A percentile compares a stretch with the other conserved stretches of the same genome.
phyloP scores from a whole-genome alignment of 2,888 invertebrate genomes.

The Stenodera caucasica region DNA sequence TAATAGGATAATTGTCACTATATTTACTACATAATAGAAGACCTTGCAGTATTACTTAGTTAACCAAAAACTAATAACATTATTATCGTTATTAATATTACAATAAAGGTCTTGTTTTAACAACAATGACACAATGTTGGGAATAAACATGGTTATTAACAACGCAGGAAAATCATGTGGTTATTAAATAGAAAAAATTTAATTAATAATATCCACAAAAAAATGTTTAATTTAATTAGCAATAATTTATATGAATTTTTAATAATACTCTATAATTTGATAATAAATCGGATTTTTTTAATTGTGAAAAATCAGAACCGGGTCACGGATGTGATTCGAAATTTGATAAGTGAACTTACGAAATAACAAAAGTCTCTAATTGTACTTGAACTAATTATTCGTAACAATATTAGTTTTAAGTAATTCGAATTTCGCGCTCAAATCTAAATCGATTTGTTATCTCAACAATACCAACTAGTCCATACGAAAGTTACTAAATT shows the following conservation, averaged over 20 bases:
- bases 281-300: too few relatives aligned
- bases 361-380: background rate
- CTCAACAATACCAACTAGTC: background rate
- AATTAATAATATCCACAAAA: background rate
- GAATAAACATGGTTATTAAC: background rate
- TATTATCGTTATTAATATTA: background rate
- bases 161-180: background rate
- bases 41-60: constrained; percentile 24
- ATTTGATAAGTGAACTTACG: background rate
- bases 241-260: background rate
- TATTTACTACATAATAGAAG: constrained; percentile 25
- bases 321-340: background rate
- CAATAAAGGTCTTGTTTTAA: background rate
- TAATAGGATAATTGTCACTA: constrained; percentile 3
- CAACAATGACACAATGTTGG: constrained; percentile 8
- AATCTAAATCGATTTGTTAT: background rate
- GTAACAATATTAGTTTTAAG: background rate
- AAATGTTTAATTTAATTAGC: background rate
- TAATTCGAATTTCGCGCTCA: background rate
- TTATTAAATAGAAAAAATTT: too few relatives aligned
- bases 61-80: constrained; percentile 15
- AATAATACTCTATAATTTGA: background rate
- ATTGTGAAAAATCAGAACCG: too few relatives aligned
- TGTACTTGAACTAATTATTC: background rate
- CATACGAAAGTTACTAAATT: background rate